These are phyloP conservation scores for Thamnaconus septentrionalis DNA, from an alignment of 2,113 vertebrate species.

Conservation along the genomic window DNA sequence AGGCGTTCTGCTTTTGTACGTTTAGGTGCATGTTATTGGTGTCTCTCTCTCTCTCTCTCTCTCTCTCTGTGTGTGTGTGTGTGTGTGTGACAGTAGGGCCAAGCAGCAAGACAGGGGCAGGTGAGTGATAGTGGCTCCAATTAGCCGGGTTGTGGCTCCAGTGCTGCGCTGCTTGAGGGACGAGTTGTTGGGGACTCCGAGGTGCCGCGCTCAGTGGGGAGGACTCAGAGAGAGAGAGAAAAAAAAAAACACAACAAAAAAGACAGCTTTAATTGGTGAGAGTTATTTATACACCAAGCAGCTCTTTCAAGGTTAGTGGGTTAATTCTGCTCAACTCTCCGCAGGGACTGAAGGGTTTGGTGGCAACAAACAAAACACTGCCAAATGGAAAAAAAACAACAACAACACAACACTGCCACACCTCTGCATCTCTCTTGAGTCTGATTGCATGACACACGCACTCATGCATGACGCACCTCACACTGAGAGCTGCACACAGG, in stretches of 20 bases:
- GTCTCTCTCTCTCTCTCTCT: background rate
- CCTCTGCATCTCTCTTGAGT: slow-evolving; percentile 17
- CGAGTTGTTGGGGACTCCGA: slow-evolving; percentile 63
- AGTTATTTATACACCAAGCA: slow-evolving; percentile 76
- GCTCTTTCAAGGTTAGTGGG: slow-evolving; percentile 73
- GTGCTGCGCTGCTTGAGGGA: slow-evolving; percentile 58
- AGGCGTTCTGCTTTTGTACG: background rate
- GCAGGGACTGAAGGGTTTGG: slow-evolving; percentile 59
- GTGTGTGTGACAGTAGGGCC: slow-evolving; percentile 22
- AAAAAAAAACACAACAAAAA: slow-evolving; percentile 18
- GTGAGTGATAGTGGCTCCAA: slow-evolving; percentile 73
- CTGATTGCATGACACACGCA: slow-evolving; percentile 1
- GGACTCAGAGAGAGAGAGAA: slow-evolving; percentile 23
- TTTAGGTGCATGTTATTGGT: background rate
- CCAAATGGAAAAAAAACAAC: slow-evolving; percentile 34
- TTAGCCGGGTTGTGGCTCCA: slow-evolving; percentile 71
- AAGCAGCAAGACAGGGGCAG: slow-evolving; percentile 59
- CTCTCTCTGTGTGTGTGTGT: background rate
- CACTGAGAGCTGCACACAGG: slow-evolving; percentile 5
- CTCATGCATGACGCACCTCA: slow-evolving; percentile 1
- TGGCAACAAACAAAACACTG: slow-evolving; percentile 54
- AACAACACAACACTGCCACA: slow-evolving; percentile 3
- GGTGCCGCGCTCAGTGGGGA: slow-evolving; percentile 65
- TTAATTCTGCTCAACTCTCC: slow-evolving; percentile 67
- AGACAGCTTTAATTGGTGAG: slow-evolving; percentile 78